Conservation (phyloP, 2,113 vertebrate species). For the Vulpes lagopus region DNA sequence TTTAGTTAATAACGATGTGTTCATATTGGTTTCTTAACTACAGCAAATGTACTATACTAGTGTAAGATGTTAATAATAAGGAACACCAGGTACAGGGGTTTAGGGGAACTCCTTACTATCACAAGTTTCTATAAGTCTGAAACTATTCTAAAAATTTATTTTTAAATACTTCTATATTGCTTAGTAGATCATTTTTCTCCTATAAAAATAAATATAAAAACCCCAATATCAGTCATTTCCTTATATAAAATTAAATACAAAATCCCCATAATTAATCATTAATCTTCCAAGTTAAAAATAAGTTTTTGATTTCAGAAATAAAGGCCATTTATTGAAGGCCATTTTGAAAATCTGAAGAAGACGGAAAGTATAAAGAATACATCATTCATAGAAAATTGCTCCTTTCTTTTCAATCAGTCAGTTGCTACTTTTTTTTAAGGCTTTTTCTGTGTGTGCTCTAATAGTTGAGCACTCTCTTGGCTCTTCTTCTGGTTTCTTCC, state of each 20-base stretch:
- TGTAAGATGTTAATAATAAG: neutral
- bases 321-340: too few relatives aligned
- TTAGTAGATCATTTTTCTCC: neutral
- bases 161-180: neutral
- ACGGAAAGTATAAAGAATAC: neutral
- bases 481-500: neutral
- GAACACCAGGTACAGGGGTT: neutral
- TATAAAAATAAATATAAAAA: neutral
- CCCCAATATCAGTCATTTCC: neutral
- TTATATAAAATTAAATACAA: slow-evolving; percentile 14
- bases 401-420: neutral
- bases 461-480: neutral
- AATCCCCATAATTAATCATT: neutral
- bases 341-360: slow-evolving; percentile 26
- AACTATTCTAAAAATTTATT: neutral
- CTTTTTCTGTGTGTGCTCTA: neutral
- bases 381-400: neutral
- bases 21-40: neutral
- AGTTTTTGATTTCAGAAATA: neutral
- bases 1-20: neutral
- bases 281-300: neutral
- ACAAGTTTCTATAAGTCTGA: neutral
- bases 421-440: neutral
- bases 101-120: neutral
- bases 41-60: neutral